phyloP scores from a whole-genome alignment of 2,888 invertebrate genomes.

The Brachynemurus nebulosus region DNA sequence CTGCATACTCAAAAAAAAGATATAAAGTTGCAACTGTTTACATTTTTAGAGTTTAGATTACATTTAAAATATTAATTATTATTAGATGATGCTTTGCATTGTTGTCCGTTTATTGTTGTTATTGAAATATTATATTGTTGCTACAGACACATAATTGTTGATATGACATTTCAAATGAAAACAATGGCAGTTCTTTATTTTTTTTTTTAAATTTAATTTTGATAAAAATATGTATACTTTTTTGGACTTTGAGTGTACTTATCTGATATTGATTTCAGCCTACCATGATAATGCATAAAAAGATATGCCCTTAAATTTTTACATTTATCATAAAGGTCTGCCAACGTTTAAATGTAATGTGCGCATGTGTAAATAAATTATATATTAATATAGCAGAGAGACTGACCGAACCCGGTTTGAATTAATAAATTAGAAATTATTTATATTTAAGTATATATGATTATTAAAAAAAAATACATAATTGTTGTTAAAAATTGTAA shows the following conservation, averaged over 20 bases:
- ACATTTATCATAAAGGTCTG: too few relatives aligned
- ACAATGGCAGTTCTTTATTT: background rate
- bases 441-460: slow-evolving; percentile 1
- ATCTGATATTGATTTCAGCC: too few relatives aligned
- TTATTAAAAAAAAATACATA: background rate
- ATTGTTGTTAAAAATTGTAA: slow-evolving; percentile 9
- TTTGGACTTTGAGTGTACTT: too few relatives aligned
- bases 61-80: slow-evolving; percentile 4
- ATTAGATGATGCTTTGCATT: slow-evolving; percentile 28
- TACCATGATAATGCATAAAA: too few relatives aligned
- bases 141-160: slow-evolving; percentile 32
- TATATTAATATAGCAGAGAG: slow-evolving; percentile 8
- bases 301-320: too few relatives aligned
- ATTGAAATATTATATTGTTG: slow-evolving; percentile 31
- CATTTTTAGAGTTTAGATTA: slow-evolving; percentile 5
- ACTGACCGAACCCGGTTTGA: slow-evolving; percentile 8
- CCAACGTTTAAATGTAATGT: slow-evolving; percentile 1
- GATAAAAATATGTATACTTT: too few relatives aligned
- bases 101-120: slow-evolving; percentile 31
- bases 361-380: slow-evolving; percentile 8
- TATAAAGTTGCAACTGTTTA: background rate
- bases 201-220: background rate
- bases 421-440: slow-evolving; percentile 5
- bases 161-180: slow-evolving; percentile 2
- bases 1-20: background rate